Evolutionary conservation across 2,888 invertebrate species (phyloP).

Genomic region (Athalia rosae): DNA sequence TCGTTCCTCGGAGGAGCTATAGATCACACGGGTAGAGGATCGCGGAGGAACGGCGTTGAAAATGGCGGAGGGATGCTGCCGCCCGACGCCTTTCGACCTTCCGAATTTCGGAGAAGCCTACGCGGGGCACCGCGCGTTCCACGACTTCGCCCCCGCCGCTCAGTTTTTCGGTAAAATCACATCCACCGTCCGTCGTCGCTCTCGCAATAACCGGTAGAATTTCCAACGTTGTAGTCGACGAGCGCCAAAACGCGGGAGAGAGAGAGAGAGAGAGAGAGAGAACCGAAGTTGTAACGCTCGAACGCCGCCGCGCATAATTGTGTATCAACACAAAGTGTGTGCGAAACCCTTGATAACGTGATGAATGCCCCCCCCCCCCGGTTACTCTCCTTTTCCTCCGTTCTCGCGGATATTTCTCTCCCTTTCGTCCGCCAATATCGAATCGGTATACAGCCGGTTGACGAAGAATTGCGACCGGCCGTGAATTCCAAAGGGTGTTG

Average conservation of each 20-base stretch:
- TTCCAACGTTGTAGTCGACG: conserved; percentile 46
- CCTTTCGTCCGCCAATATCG: conserved; percentile 31
- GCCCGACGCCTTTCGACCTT: too few species aligned
- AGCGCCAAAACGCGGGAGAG: conserved; percentile 29
- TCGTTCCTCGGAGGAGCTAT: conserved; percentile 70
- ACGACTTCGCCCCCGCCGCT: conserved; percentile 10
- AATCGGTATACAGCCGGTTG: conserved; percentile 32
- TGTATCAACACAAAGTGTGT: conserved; percentile 70
- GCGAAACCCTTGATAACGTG: conserved; percentile 71
- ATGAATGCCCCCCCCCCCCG: conserved; percentile 71
- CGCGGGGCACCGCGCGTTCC: conserved; percentile 22
- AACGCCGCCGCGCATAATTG: conserved; percentile 72
- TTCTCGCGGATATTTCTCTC: not conserved
- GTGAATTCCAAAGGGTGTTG: not conserved
- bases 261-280: conserved; percentile 52
- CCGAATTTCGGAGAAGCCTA: not conserved
- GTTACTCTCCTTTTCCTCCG: conserved; percentile 50
- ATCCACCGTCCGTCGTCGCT: not conserved
- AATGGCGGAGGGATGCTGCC: too few species aligned
- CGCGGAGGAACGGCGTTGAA: conserved; percentile 50
- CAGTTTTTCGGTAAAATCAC: conserved; percentile 1
- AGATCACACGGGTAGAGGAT: conserved; percentile 69
- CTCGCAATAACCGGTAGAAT: conserved; percentile 15
- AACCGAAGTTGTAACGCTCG: conserved; percentile 44
- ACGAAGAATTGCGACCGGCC: conserved; percentile 15